Percentiles rank a stretch among this genome's conserved stretches.
Evolutionary conservation across 1,140 invertebrate genomes (phyloP).

Genomic region (Branchinecta lindahli): DNA sequence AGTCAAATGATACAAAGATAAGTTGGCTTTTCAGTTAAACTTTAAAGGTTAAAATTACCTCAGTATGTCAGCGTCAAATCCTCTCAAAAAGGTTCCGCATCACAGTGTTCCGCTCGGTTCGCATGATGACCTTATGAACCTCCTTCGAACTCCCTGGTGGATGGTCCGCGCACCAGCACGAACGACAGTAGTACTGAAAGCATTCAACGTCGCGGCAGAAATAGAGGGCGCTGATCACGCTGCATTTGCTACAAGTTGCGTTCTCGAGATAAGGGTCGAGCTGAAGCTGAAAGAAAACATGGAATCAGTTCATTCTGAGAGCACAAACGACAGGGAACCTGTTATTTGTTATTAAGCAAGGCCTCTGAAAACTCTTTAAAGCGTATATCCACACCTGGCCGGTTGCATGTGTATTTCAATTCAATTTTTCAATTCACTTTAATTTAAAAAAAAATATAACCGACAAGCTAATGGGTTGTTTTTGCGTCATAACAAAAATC

Average conservation of each 20-base stretch:
- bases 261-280: slow-evolving; percentile 95
- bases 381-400: too few relatives aligned
- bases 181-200: slow-evolving; percentile 82
- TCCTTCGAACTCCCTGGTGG: neutral
- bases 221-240: slow-evolving; percentile 78
- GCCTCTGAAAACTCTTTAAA: too few relatives aligned
- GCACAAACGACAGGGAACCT: neutral
- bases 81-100: neutral
- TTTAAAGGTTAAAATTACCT: too few relatives aligned
- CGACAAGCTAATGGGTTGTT: too few relatives aligned
- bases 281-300: slow-evolving; percentile 49
- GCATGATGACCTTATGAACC: slow-evolving; percentile 3
- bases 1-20: too few relatives aligned
- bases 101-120: neutral
- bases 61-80: too few relatives aligned
- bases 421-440: too few relatives aligned
- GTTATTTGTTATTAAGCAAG: slow-evolving; percentile 17
- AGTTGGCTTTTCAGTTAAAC: too few relatives aligned
- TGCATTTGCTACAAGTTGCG: slow-evolving; percentile 73
- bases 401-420: too few relatives aligned
- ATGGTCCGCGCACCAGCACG: slow-evolving; percentile 49
- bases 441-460: too few relatives aligned
- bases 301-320: too few relatives aligned
- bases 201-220: slow-evolving; percentile 78
- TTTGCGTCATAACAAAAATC: too few relatives aligned